phyloP scores from a whole-genome alignment of 2,113 vertebrate species.

The Epinephelus moara region DNA sequence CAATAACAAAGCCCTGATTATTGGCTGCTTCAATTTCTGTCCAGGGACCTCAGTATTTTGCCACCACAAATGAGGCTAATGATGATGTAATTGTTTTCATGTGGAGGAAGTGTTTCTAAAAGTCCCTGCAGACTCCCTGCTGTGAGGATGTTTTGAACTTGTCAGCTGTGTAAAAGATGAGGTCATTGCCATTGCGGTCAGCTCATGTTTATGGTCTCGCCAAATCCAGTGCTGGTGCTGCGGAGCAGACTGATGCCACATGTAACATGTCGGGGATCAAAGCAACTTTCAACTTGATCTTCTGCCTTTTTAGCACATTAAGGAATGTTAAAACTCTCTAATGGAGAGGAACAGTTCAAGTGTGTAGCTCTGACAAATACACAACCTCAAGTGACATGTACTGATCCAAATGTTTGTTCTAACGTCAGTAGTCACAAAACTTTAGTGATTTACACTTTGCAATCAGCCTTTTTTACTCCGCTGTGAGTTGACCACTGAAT shows the following conservation, averaged over 20 bases:
- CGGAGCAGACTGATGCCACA: constrained; percentile 9
- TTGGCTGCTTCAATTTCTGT: neutral
- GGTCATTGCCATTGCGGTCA: constrained; percentile 25
- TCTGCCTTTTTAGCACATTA: constrained; percentile 13
- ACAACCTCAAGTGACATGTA: neutral
- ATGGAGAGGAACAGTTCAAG: neutral
- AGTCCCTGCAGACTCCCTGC: constrained; percentile 5
- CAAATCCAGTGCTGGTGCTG: constrained; percentile 7
- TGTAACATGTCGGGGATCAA: constrained; percentile 7
- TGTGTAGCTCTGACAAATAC: neutral
- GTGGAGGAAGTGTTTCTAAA: constrained; percentile 28
- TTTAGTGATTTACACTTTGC: neutral
- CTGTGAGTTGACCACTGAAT: too few relatives aligned
- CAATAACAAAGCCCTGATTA: constrained; percentile 8
- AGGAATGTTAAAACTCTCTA: constrained; percentile 3
- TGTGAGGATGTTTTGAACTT: constrained; percentile 46
- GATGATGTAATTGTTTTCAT: constrained; percentile 66
- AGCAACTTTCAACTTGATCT: neutral
- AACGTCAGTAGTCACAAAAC: neutral
- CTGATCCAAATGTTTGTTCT: neutral
- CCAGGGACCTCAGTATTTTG: neutral
- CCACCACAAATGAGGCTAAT: constrained; percentile 18
- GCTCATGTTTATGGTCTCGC: constrained; percentile 7
- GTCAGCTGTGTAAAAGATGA: constrained; percentile 57
- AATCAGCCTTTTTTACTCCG: neutral